Percentiles rank a stretch among this genome's conserved stretches.
These are phyloP conservation scores for Rhamphomyia laevipes DNA, from an alignment of 2,888 invertebrate species.

Conservation along the genomic window DNA sequence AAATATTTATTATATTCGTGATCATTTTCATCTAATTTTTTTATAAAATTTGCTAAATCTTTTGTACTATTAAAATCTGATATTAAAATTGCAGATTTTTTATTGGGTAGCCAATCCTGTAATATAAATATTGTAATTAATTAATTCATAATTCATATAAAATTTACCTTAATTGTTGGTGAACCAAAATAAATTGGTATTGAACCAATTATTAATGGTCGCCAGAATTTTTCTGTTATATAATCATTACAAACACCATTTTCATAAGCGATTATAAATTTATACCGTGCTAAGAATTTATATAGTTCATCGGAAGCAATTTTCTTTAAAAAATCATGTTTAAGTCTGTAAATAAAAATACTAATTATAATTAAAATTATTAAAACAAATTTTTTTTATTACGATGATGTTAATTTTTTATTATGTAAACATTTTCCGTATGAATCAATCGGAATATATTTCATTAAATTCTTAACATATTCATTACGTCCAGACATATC, in stretches of 20 bases:
- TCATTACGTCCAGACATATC: slow-evolving; percentile 65
- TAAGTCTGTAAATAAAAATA: slow-evolving; percentile 29
- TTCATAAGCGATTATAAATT: slow-evolving; percentile 74
- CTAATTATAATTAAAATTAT: not conserved
- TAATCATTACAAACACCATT: slow-evolving; percentile 77
- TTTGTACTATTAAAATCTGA: slow-evolving; percentile 51
- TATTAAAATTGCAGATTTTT: slow-evolving; percentile 56
- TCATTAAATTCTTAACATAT: slow-evolving; percentile 61
- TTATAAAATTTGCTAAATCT: slow-evolving; percentile 47
- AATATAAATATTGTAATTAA: slow-evolving; percentile 16
- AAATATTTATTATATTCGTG: slow-evolving; percentile 53
- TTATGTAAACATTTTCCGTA: slow-evolving; percentile 71
- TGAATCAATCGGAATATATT: slow-evolving; percentile 60
- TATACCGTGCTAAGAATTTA: slow-evolving; percentile 55
- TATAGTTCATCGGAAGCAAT: slow-evolving; percentile 50
- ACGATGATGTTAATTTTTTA: slow-evolving; percentile 56
- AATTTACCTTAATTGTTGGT: slow-evolving; percentile 43
- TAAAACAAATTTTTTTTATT: slow-evolving; percentile 5
- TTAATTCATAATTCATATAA: not conserved
- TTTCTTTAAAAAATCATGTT: slow-evolving; percentile 46
- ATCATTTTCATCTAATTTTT: slow-evolving; percentile 45
- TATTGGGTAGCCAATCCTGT: slow-evolving; percentile 65
- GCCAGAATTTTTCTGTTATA: slow-evolving; percentile 78
- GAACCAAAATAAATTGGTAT: slow-evolving; percentile 76
- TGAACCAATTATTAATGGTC: slow-evolving; percentile 64